These are phyloP conservation scores for Delichon dasypus DNA, from an alignment of 2,797 vertebrate species.

Conservation along the genomic window DNA sequence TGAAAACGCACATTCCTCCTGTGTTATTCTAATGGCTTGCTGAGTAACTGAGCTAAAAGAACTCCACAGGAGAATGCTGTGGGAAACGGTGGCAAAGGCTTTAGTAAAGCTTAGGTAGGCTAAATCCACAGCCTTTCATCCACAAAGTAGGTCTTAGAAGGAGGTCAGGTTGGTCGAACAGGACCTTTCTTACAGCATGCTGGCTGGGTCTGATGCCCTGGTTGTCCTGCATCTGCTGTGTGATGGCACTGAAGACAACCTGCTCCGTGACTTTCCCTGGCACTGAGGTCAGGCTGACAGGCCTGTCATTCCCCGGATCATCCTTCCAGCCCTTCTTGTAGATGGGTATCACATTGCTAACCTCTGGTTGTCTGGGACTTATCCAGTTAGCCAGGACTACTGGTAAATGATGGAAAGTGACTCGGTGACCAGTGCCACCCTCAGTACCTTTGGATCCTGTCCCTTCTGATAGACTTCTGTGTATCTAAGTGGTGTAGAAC, in stretches of 20 bases:
- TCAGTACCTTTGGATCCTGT: not conserved
- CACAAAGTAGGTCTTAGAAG: not conserved
- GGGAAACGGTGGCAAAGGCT: not conserved
- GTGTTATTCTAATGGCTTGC: not conserved
- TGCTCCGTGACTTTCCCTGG: not conserved
- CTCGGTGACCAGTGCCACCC: not conserved
- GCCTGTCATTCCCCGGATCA: rapidly evolving
- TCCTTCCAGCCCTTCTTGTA: not conserved
- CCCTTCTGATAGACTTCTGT: not conserved
- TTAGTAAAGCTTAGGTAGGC: not conserved
- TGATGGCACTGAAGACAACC: not conserved
- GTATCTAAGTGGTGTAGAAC: not conserved
- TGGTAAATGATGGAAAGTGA: not conserved
- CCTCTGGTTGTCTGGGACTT: not conserved
- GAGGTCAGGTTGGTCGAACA: not conserved
- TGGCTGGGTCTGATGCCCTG: not conserved
- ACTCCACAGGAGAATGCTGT: not conserved
- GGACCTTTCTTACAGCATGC: not conserved
- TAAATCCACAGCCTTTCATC: not conserved
- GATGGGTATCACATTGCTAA: not conserved
- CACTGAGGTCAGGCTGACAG: not conserved
- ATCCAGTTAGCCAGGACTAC: not conserved
- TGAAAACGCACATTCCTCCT: not conserved
- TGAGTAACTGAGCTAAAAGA: not conserved
- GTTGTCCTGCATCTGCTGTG: rapidly evolving